Base-by-base conservation (phyloP, 2,888 invertebrate species). In the Drosophila mayaguana region DNA sequence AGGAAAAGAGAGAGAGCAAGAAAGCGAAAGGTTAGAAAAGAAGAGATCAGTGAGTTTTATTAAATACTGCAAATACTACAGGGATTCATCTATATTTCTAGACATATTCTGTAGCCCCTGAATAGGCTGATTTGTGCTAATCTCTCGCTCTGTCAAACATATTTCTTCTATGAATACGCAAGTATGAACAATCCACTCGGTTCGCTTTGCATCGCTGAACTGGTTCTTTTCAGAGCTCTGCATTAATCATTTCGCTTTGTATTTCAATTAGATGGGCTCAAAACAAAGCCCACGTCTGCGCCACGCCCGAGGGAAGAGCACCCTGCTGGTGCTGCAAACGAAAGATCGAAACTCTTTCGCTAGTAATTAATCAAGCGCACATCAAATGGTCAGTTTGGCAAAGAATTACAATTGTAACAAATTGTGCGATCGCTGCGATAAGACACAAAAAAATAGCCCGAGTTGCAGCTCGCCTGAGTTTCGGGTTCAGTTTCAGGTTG, bases 221-320 rank as follows among this genome's bases (percentile, higher is more conserved):
- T 40, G 50, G 55, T 40, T 51, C 25, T n/a, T 20, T 28, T 40
- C 12, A 11, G 16, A 25, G 63, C 56, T 68, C 54, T 18, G 48
- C 75, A 83, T 83, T 83, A 77, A 80, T 85, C 72, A 85, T 67
- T 73, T 46, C 12, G 72, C 65, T 57, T 81, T 81, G 73, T 81
- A 66, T 73, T 74, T 84, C 80, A 81, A 81, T 80, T 80, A 80
- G 67, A 75, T 51, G 66, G 70, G 61, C 72, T 74, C 74, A 70
- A 74, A 77, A 77, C 76, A 78, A 80, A 45, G 60, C 32, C 48
- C 51, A 48, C 38, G 42, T 48, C 51, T 50, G 65, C 38, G 46
- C 50, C 64, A 54, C 76, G 61, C 68, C 62, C 64, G 54, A 36
- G 18, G 18, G n/a, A 32, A 3, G 7, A 46, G 56, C 72, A 61